Evolutionary conservation across 1,140 invertebrate species (phyloP).

Genomic region (Hydropsyche tenuis): DNA sequence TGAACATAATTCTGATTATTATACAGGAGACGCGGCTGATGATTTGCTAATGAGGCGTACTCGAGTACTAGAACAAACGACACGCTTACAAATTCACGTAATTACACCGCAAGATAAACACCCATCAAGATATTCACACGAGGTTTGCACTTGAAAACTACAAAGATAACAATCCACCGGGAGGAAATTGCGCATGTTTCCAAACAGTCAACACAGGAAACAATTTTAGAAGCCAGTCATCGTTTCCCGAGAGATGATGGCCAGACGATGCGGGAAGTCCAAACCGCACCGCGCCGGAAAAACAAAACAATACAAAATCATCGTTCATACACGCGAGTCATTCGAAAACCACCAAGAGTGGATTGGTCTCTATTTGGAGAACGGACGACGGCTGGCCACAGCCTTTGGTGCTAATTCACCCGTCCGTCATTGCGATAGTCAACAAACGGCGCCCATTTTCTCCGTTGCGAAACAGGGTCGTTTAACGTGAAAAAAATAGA

Average conservation of each 20-base stretch:
- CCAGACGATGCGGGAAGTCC: background rate
- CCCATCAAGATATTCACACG: too few relatives aligned
- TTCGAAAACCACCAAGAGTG: background rate
- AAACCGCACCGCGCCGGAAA: background rate
- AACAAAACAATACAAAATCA: background rate
- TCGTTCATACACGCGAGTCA: background rate
- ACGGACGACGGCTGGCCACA: background rate
- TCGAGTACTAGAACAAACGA: too few relatives aligned
- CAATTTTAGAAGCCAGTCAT: background rate
- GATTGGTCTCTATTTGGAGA: constrained; percentile 16
- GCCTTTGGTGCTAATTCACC: constrained; percentile 18
- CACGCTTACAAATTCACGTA: too few relatives aligned
- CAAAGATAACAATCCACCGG: too few relatives aligned
- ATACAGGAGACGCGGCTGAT: too few relatives aligned
- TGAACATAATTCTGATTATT: too few relatives aligned
- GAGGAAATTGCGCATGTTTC: background rate
- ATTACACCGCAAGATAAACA: too few relatives aligned
- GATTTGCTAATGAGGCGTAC: too few relatives aligned
- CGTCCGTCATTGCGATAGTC: background rate
- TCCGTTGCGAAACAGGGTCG: background rate
- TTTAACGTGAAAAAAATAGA: background rate
- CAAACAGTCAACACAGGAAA: constrained; percentile 1
- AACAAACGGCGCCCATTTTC: too few relatives aligned
- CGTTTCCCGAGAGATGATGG: background rate
- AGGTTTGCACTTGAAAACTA: too few relatives aligned